Evolutionary conservation across 2,797 vertebrate genomes (phyloP).

Genomic region (Galaxias olidus): DNA sequence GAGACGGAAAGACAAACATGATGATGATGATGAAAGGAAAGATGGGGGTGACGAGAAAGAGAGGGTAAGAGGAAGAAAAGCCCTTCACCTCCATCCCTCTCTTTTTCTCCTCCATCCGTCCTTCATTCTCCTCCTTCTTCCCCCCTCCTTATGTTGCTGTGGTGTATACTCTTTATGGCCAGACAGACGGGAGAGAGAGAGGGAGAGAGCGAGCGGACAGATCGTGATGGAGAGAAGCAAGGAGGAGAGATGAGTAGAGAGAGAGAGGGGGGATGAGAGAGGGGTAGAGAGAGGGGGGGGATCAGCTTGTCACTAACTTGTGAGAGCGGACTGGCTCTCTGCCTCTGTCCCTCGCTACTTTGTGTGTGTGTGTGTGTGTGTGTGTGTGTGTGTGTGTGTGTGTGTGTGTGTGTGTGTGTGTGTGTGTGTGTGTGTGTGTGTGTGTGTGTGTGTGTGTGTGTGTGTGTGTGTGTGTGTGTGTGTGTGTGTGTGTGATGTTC

Average conservation of each 20-base stretch:
- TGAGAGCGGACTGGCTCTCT: not conserved
- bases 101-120: not conserved
- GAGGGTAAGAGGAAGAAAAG: not conserved
- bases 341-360: not conserved
- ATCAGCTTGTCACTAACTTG: no score
- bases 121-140: not conserved
- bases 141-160: not conserved
- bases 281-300: no score
- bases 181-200: no score
- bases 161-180: no score
- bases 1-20: conserved; percentile 47
- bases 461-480: conserved; percentile 10
- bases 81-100: not conserved
- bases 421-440: conserved; percentile 10
- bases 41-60: conserved; percentile 4
- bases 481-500: conserved; percentile 6
- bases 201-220: no score
- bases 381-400: no score
- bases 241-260: no score
- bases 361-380: conserved; percentile 6
- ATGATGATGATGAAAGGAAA: conserved; percentile 53
- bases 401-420: conserved; percentile 6
- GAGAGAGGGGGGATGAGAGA: no score
- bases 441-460: conserved; percentile 7
- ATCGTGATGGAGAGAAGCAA: no score